Evolutionary conservation across 2,113 vertebrate genomes (phyloP).

Genomic region (Pontoporia blainvillei): DNA sequence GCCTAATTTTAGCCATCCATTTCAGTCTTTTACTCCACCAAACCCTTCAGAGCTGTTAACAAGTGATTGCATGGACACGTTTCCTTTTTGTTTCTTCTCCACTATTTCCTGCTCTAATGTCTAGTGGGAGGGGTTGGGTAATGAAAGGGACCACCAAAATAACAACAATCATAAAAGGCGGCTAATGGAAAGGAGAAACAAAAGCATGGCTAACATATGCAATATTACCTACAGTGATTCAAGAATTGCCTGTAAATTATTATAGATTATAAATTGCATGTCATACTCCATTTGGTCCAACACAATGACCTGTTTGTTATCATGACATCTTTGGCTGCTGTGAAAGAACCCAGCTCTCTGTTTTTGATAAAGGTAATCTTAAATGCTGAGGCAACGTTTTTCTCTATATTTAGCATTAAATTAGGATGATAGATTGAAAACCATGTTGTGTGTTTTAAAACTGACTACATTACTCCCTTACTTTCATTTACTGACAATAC

Average conservation of each 20-base stretch:
- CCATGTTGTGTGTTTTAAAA: background rate
- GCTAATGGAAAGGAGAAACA: background rate
- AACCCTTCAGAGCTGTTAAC: background rate
- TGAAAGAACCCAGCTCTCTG: background rate
- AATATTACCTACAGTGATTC: background rate
- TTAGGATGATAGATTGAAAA: background rate
- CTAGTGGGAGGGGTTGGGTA: background rate
- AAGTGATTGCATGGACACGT: background rate
- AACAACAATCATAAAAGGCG: conserved; percentile 23
- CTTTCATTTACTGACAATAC: background rate
- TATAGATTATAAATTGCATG: background rate
- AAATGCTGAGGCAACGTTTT: background rate
- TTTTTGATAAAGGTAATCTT: background rate
- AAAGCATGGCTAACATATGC: background rate
- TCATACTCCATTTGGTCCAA: background rate
- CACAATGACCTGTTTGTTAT: background rate
- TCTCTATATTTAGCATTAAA: background rate
- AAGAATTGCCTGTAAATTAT: background rate
- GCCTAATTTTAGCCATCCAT: background rate
- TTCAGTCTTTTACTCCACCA: background rate
- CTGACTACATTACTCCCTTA: background rate
- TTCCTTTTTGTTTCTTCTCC: background rate
- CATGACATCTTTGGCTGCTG: background rate
- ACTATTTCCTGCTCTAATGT: background rate
- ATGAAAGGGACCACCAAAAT: background rate